Conservation (phyloP, 2,888 invertebrate genomes). For the Balanococcus diminutus region DNA sequence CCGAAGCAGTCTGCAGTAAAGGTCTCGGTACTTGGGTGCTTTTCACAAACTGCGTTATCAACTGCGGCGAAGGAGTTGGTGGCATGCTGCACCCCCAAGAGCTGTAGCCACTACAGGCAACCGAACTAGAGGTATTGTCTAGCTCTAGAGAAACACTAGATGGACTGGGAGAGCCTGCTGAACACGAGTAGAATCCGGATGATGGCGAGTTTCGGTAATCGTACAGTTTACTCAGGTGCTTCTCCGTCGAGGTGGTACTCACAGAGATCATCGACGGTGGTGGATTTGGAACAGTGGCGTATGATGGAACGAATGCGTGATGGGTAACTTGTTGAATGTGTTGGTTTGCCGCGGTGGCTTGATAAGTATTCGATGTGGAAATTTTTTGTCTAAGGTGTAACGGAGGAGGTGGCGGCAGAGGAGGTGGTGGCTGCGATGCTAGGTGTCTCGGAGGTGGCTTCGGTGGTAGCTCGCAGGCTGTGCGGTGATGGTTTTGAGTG, state of each 20-base stretch:
- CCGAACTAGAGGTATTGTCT: background rate
- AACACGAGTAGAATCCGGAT: slow-evolving; percentile 83
- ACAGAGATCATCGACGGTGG: background rate
- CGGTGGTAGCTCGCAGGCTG: slow-evolving; percentile 66
- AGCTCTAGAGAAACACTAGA: slow-evolving; percentile 72
- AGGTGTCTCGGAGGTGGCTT: slow-evolving; percentile 76
- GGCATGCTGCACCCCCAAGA: background rate
- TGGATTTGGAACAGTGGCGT: background rate
- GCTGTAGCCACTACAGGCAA: no score
- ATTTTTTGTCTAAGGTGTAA: slow-evolving; percentile 59
- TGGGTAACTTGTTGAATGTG: slow-evolving; percentile 76
- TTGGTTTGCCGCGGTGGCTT: background rate
- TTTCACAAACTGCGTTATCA: slow-evolving; percentile 95
- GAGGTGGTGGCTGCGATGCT: slow-evolving; percentile 67
- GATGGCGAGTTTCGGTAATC: slow-evolving; percentile 86
- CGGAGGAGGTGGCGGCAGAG: slow-evolving; percentile 67
- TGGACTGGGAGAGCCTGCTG: slow-evolving; percentile 83
- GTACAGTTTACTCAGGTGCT: slow-evolving; percentile 62
- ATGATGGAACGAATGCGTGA: slow-evolving; percentile 64
- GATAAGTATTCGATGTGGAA: background rate
- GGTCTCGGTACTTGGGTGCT: slow-evolving; percentile 96
- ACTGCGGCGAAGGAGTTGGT: slow-evolving; percentile 66
- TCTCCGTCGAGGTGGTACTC: background rate
- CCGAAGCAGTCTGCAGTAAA: slow-evolving; percentile 92
- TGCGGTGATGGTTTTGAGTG: background rate